Evolutionary conservation across 2,888 invertebrate species (phyloP), one percentile per base, ranked within the genome.

Genomic region (Sylvicola fuscatus): DNA sequence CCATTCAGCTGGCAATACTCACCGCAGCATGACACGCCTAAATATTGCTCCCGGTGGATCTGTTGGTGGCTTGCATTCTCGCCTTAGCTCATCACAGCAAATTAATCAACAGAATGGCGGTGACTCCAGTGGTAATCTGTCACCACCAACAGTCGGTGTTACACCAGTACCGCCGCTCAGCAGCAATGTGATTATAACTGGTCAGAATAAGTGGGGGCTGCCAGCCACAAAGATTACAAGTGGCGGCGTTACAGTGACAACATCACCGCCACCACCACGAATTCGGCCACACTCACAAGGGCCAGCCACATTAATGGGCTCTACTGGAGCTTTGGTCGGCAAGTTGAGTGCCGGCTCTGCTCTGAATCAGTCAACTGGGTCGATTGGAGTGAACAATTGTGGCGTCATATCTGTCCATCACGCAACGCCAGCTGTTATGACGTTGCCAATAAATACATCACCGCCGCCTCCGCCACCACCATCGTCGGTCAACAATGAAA

Each of bases 1-100:
- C 38, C 75, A 77, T 46, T 70, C 76, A 5, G 68, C 74, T 12
- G 70, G 74, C 8, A 73, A 73, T 47, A 74, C 77, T 4, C 78
- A 78, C 48, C 61, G 81, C 39, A 80, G 80, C 52, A 80, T 81
- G 73, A 81, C 80, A 0, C 60, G 79, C 31, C 65, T 83, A 13
- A 80, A 80, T 53, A 70, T 76, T 38, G 72, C 74, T 38, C 35
- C 29, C 37, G 69, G 69, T 31, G 77, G 78, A 12, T 78, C 78
- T 1, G 75, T 79, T 11, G 77, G 78, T 7, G 81, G 80, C 1
- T 61, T 81, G 3, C 80, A 81, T 52, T 81, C 81, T 7, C 66
- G 80, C 28, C 53, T 82, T 40, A 79, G 79, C 40, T 78, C 78
- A 11, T 29, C 29, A 10, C n/a, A 29, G 11, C n/a, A 29, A 13